Percentiles rank a stretch among this genome's conserved stretches.
phyloP scores from a whole-genome alignment of 35 echinoderm and acorn worm genomes.

The Nesometra sesokonis region DNA sequence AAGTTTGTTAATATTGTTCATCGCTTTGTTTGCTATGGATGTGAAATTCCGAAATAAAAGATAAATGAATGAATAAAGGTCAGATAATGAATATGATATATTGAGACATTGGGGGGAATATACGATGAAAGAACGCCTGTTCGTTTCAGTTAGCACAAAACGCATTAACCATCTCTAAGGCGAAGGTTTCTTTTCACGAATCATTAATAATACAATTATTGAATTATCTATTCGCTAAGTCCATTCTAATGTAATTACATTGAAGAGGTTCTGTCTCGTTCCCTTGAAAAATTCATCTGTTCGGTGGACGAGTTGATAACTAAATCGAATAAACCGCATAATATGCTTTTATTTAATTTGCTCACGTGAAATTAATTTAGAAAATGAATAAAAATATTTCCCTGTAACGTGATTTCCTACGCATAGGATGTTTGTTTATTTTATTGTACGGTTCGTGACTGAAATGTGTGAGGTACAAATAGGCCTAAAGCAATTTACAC shows the following conservation, averaged over 20 bases:
- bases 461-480: too few species aligned
- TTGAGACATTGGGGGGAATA: too few species aligned
- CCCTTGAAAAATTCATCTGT: not conserved
- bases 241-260: not conserved
- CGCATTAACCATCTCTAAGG: not conserved
- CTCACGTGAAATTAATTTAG: not conserved
- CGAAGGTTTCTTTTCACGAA: not conserved
- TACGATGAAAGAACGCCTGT: not conserved
- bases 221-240: not conserved
- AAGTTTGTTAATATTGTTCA: too few species aligned
- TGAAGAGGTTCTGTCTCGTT: not conserved
- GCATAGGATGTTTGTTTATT: not conserved
- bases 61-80: too few species aligned
- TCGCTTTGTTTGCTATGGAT: too few species aligned
- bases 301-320: not conserved
- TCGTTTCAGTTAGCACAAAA: not conserved
- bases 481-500: too few species aligned
- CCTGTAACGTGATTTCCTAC: not conserved
- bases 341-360: not conserved
- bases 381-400: not conserved
- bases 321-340: not conserved
- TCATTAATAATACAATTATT: slow-evolving; percentile 1
- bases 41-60: too few species aligned
- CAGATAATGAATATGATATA: too few species aligned
- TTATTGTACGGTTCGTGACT: too few species aligned